These are phyloP conservation scores for Nephrotoma appendiculata DNA, from an alignment of 2,888 invertebrate genomes.

Conservation along the genomic window DNA sequence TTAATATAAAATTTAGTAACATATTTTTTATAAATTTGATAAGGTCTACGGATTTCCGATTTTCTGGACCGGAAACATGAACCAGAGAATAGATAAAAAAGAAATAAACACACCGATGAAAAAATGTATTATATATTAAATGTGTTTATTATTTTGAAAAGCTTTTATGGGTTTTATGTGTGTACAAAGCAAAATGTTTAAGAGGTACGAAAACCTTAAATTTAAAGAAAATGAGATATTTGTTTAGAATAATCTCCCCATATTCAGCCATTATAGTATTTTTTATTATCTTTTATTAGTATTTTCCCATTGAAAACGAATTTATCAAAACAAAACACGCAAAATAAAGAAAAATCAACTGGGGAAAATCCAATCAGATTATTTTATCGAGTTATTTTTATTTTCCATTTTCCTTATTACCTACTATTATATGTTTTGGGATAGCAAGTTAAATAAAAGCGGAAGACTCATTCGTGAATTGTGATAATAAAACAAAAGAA, in stretches of 20 bases:
- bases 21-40: constrained; percentile 4
- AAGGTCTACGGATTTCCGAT: constrained; percentile 9
- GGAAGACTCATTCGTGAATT: background rate
- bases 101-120: background rate
- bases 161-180: background rate
- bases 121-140: background rate
- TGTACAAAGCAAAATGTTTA: background rate
- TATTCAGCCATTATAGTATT: background rate
- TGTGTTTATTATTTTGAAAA: background rate
- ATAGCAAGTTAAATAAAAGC: background rate
- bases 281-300: background rate
- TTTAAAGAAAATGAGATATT: background rate
- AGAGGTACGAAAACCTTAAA: background rate
- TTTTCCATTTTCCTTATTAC: background rate
- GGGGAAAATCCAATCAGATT: background rate
- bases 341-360: background rate
- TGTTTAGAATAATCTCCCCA: background rate
- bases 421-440: background rate
- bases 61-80: constrained; percentile 5
- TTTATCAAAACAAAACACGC: background rate
- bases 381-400: background rate
- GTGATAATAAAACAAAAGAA: background rate
- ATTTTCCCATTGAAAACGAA: background rate
- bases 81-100: background rate
- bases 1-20: background rate